Base-by-base conservation (phyloP, 2,888 invertebrate genomes). In the Chaetogeoica ovagalla region DNA sequence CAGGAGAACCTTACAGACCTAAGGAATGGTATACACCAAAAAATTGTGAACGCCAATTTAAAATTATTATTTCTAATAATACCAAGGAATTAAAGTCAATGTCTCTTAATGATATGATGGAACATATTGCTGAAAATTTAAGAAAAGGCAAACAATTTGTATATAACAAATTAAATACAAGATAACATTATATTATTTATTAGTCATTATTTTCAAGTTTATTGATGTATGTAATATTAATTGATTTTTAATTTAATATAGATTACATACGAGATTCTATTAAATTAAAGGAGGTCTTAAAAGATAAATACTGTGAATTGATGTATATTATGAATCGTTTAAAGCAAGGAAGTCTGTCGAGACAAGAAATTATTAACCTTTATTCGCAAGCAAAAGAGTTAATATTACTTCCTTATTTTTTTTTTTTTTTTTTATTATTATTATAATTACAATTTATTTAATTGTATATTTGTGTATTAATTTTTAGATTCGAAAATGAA, bases 1-100 rank as follows among this genome's bases (percentile, higher is more conserved):
- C 15, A 7, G 79, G 79, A 57, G 71, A 71, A 79, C 23, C 70
- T 23, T 71, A 79, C 13, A 79, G 79, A 57, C 79, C 79, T 63
- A 57, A 11, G 30, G 79, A 79, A 57, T 79, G 79, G 79, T 79
- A 62, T 55, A 30, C 79, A 62, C 13, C 79, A 23, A 71, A 63
- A 79, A 79, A 3, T 43, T 71, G 70, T 65, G 71, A 79, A 57
- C 62, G 57, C 5, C 70, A 79, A 30, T 79, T 79, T 79, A 70
- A 79, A 65, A 65, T 57, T 17, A 23, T 79, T 71, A 8, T 71
- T 9, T 63, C 70, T 13, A 79, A 57, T 71, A 4, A 13, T 55
- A 71, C 39, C 11, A 65, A 71, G 8, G 79, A 79, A 57, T 11
- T 43, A 9, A 71, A 57, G 7, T 65, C 52, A 62, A 37, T 71